phyloP scores from a whole-genome alignment of 2,888 invertebrate genomes.

The Sinopyrophorus schimmeli region DNA sequence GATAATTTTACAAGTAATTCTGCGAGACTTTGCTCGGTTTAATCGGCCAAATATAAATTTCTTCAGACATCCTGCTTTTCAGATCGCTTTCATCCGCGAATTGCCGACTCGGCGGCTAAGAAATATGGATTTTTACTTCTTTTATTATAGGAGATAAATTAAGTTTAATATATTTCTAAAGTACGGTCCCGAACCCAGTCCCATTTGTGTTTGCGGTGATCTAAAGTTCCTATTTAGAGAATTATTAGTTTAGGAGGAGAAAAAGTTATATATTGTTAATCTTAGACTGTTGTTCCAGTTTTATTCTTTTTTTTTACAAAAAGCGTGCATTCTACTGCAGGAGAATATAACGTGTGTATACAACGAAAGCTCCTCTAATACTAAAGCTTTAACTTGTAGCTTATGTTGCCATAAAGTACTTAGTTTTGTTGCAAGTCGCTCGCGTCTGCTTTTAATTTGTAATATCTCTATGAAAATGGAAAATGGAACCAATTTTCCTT shows the following conservation, averaged over 20 bases:
- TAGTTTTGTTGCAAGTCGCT: too few species aligned
- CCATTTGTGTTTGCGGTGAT: conserved; percentile 19
- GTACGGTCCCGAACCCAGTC: conserved; percentile 17
- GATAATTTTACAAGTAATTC: conserved; percentile 24
- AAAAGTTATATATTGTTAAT: too few species aligned
- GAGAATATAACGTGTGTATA: too few species aligned
- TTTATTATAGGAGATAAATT: conserved; percentile 25
- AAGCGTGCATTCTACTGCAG: too few species aligned
- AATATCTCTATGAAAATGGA: too few species aligned
- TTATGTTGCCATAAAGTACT: too few species aligned
- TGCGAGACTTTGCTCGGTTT: conserved; percentile 17
- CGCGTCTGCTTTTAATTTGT: too few species aligned
- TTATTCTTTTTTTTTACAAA: too few species aligned
- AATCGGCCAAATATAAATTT: conserved; percentile 27
- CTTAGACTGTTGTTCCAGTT: too few species aligned
- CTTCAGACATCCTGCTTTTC: conserved; percentile 22
- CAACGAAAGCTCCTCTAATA: too few species aligned
- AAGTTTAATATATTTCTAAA: conserved; percentile 23
- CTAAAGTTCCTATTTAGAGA: conserved; percentile 13
- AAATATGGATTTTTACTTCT: conserved; percentile 27
- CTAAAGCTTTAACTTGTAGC: too few species aligned
- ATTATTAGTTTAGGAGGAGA: conserved; percentile 10
- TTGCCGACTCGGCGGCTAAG: conserved; percentile 24
- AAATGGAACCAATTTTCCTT: too few species aligned
- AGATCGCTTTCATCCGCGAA: conserved; percentile 27